Base-by-base conservation (phyloP, 30 jellyfish, hydroid and myxozoan species). In the Calvadosia cruxmelitensis region DNA sequence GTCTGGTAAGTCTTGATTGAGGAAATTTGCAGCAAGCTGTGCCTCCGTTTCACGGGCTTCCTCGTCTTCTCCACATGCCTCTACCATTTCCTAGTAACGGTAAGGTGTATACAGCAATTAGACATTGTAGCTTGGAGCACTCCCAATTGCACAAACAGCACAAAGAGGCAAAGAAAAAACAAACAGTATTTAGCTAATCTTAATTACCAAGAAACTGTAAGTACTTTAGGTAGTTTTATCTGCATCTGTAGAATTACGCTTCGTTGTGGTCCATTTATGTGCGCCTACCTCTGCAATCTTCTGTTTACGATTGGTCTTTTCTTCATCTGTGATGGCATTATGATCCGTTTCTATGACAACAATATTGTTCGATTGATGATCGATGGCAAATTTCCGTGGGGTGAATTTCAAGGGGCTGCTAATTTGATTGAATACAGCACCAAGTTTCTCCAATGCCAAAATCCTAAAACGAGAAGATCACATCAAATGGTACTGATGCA, bases 41-140 rank as follows among this genome's bases (percentile, higher is more conserved):
- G 95, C 85, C 50, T 83, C 99, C 1, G 94, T 94, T 31, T 94
- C 84, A 0, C 95, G 81, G 13, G 95, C 92, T 33, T 76, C 95
- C n/a, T 75, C 94, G 52, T 90, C 88, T 25, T 82, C 92, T 5
- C 95, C 95, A 34, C 95, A 90, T 27, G 95, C 94, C 62, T 90
- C 99, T 25, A 82, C 95, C 95, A 90, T 90, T 74, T 90, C 99
- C 95, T 90, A 68, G n/a, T n/a, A n/a, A n/a, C n/a, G n/a, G n/a
- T n/a, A n/a, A n/a, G n/a, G n/a, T n/a, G n/a, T n/a, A n/a, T n/a
- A n/a, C n/a, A n/a, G n/a, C n/a, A n/a, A n/a, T n/a, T n/a, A n/a
- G n/a, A n/a, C n/a, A n/a, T n/a, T n/a, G n/a, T n/a, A n/a, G n/a
- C n/a, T n/a, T n/a, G n/a, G n/a, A n/a, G n/a, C n/a, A n/a, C n/a